phyloP scores from a whole-genome alignment of 1,140 invertebrate species.

The Pogonognathellus flavescens region DNA sequence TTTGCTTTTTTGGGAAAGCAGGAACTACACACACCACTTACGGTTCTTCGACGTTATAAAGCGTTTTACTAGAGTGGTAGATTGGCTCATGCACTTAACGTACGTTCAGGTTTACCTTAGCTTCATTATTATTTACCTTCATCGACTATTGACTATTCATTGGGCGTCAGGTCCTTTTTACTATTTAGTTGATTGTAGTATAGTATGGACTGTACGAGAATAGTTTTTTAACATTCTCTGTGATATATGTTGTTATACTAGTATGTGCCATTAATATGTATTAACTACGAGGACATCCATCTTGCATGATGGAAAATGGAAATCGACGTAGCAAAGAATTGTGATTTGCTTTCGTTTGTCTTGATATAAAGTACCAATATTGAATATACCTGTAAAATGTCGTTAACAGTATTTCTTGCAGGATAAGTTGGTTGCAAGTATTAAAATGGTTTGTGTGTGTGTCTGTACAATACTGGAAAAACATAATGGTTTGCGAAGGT shows the following conservation, averaged over 20 bases:
- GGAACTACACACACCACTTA: not conserved
- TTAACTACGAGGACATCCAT: not conserved
- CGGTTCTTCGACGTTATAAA: too few species aligned
- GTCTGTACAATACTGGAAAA: not conserved
- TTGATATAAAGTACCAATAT: not conserved
- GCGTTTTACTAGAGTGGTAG: not conserved
- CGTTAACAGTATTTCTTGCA: not conserved
- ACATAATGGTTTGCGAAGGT: not conserved
- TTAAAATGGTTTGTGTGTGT: not conserved
- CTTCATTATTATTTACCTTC: slow-evolving; percentile 14
- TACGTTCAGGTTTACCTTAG: not conserved
- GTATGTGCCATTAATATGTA: not conserved
- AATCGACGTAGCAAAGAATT: slow-evolving; percentile 39
- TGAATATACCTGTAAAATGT: not conserved
- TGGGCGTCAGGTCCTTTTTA: slow-evolving; percentile 22
- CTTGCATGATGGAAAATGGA: slow-evolving; percentile 45
- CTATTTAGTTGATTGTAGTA: slow-evolving; percentile 15
- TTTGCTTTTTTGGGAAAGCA: slow-evolving; percentile 1
- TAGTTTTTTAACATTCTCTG: not conserved
- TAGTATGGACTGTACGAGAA: not conserved
- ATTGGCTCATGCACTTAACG: slow-evolving; percentile 28
- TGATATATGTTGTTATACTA: not conserved
- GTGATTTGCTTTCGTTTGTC: slow-evolving; percentile 18
- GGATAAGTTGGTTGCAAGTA: not conserved
- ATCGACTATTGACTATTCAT: slow-evolving; percentile 21